Base-by-base conservation (phyloP, 2,797 vertebrate species). In the Rallus crepitans region DNA sequence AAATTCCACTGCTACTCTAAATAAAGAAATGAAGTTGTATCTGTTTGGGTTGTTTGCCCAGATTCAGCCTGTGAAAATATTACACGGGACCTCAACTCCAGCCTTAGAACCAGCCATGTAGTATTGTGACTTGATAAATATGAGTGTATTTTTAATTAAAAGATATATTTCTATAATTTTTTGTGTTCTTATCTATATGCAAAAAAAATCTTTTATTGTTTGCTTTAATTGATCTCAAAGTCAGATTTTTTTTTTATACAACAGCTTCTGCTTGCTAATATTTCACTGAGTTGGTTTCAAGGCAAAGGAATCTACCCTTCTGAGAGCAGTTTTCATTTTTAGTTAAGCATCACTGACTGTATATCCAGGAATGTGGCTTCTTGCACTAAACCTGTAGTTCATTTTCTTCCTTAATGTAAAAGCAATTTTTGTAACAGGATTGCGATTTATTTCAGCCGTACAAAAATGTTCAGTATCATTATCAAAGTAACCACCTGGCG, bases 401-500 rank as follows among this genome's bases (percentile, higher is more conserved):
- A 45, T 86, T 94, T 94, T 8, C 11, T 63, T 82, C 31, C 16
- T 80, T 87, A 57, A 17, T 86, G 88, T 45, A 69, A 95, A 82
- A 64, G n/a, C 39, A 37, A 35, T 80, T 63, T 56, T 69, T 68
- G 21, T 72, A 65, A 91, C 39, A 53, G 70, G 63, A 78, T 83
- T 94, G 86, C 42, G 20, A 4, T 89, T 87, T 87, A 83, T 90
- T 93, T 90, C 69, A 72, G 15, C 5, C 20, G 48, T 57, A 71
- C 28, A 69, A 59, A 94, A 95, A 82, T 66, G 19, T 65, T 95
- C 72, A 50, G 30, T 79, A 24, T 86, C 87, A 61, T 90, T 96
- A 95, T 96, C 55, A 84, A 93, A 95, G 92, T 90, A 77, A 92
- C 92, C 88, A 96, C 95, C 89, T 93, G 87, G 90, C 93, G 87